Conservation (phyloP, 2,888 invertebrate species). For the Pyrrhosoma nymphula region DNA sequence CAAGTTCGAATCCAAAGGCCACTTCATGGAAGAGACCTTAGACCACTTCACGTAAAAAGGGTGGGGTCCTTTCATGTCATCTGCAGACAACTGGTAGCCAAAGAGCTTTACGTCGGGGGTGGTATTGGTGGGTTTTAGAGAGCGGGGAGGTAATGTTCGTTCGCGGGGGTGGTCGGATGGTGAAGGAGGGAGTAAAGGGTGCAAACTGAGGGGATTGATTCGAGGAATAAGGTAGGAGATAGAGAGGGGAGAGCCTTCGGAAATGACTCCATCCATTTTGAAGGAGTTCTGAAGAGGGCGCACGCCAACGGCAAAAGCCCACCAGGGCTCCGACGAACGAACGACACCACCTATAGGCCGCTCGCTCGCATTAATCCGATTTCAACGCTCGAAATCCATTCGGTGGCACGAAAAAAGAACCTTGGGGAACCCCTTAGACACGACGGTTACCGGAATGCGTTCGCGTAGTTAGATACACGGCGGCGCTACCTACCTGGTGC, state of each 20-base stretch:
- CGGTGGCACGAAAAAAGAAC: neutral
- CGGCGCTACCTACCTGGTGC: neutral
- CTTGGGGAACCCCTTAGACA: neutral
- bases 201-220: neutral
- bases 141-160: neutral
- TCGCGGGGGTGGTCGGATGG: neutral
- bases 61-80: constrained; percentile 42
- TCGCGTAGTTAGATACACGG: neutral
- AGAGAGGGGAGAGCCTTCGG: neutral
- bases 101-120: constrained; percentile 12
- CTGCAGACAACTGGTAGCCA: constrained; percentile 54
- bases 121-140: neutral
- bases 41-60: constrained; percentile 31
- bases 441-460: neutral
- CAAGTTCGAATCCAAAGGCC: neutral
- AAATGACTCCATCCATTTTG: constrained; percentile 60
- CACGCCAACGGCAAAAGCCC: constrained; percentile 1
- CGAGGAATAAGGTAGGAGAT: neutral
- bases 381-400: neutral
- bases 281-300: constrained; percentile 34
- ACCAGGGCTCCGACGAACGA: neutral
- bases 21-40: constrained; percentile 38
- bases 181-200: neutral
- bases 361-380: constrained; percentile 41
- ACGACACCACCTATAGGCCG: neutral